Evolutionary conservation across 2,113 vertebrate species (phyloP).

Genomic region (Sciurus niger): DNA sequence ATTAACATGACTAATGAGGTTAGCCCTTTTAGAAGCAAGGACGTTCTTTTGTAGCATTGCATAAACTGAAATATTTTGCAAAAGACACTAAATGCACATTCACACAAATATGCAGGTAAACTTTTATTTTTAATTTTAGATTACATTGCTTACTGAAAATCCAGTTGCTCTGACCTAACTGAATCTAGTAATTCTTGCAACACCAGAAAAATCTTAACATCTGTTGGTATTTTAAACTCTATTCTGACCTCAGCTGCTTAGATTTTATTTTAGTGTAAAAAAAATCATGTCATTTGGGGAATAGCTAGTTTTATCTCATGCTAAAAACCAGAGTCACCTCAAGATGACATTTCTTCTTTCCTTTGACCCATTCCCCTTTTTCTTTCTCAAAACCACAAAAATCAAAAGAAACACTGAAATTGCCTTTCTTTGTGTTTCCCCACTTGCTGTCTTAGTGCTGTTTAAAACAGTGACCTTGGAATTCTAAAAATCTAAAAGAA

Average conservation of each 20-base stretch:
- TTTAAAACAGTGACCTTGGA: conserved; percentile 74
- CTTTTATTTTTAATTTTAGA: background rate
- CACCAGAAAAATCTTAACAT: background rate
- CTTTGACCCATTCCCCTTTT: conserved; percentile 53
- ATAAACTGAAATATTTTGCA: background rate
- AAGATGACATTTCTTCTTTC: conserved; percentile 72
- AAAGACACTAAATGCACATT: background rate
- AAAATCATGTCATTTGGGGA: conserved; percentile 30
- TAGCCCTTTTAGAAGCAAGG: background rate
- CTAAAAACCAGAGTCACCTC: conserved; percentile 66
- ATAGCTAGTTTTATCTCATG: conserved; percentile 70
- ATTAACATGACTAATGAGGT: background rate
- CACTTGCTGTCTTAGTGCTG: conserved; percentile 43
- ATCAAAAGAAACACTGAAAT: conserved; percentile 71
- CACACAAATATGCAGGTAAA: fast-evolving
- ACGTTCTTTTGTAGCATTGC: background rate
- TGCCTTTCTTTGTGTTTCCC: conserved; percentile 45
- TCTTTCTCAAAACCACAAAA: conserved; percentile 61
- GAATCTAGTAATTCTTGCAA: conserved; percentile 1
- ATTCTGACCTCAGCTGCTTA: conserved; percentile 8
- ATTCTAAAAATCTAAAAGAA: conserved; percentile 64
- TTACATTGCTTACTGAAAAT: conserved; percentile 40
- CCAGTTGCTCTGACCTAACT: background rate
- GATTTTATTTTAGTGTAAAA: conserved; percentile 68
- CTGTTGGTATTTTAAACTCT: conserved; percentile 44